A percentile compares a stretch with the other conserved stretches of the same genome.
Evolutionary conservation across 2,888 invertebrate species (phyloP).

Genomic region (Desoria tigrina): DNA sequence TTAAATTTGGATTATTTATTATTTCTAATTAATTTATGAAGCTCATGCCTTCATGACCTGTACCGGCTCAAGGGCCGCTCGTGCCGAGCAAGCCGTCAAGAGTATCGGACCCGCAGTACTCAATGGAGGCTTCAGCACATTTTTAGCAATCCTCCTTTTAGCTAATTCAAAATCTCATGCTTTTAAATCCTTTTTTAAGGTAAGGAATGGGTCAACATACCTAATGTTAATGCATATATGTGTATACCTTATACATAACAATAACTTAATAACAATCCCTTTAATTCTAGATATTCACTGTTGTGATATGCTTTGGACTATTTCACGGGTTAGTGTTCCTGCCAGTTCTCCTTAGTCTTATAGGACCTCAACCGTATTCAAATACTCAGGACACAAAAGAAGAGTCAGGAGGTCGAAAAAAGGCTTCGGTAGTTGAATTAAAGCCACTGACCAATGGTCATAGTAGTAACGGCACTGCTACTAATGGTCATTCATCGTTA

Average conservation of each 20-base stretch:
- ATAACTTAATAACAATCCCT: slow-evolving; percentile 5
- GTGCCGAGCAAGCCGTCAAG: slow-evolving; percentile 57
- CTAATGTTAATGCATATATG: not conserved
- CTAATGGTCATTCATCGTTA: not conserved
- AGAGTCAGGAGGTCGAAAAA: not conserved
- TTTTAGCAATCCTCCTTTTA: slow-evolving; percentile 60
- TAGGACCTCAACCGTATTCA: slow-evolving; percentile 67
- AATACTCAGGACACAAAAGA: slow-evolving; percentile 14
- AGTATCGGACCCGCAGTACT: slow-evolving; percentile 61
- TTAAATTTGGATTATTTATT: not conserved
- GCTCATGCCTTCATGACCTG: slow-evolving; percentile 71
- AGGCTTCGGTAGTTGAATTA: slow-evolving; percentile 1
- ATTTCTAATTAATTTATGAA: slow-evolving; percentile 2
- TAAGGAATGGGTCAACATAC: too few species aligned
- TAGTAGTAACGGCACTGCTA: not conserved
- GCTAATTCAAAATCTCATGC: slow-evolving; percentile 60
- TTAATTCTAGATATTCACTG: slow-evolving; percentile 69
- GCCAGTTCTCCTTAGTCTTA: slow-evolving; percentile 71
- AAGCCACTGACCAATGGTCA: slow-evolving; percentile 13
- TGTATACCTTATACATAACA: too few species aligned
- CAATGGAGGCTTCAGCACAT: slow-evolving; percentile 62
- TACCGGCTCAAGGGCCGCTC: slow-evolving; percentile 58
- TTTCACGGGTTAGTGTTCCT: slow-evolving; percentile 76
- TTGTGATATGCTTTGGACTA: slow-evolving; percentile 74
- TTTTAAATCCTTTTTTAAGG: slow-evolving; percentile 61